These are phyloP conservation scores for Galerucella pusilla DNA, from an alignment of 2,888 invertebrate genomes.

Conservation along the genomic window DNA sequence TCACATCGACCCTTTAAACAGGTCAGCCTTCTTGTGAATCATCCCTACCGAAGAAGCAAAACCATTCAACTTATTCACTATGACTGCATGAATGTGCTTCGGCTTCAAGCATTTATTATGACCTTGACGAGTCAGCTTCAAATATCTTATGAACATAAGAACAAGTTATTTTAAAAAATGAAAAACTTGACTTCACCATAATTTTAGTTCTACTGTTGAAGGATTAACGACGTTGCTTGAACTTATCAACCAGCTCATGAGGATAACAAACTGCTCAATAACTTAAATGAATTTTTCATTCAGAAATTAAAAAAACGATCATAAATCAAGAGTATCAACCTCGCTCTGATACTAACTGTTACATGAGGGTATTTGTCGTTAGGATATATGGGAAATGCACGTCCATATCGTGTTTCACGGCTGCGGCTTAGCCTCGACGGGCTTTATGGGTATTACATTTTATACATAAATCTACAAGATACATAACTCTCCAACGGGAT, in stretches of 20 bases:
- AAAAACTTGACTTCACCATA: no score
- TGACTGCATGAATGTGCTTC: no score
- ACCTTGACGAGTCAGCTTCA: no score
- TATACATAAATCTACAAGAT: constrained; percentile 65
- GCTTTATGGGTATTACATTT: constrained; percentile 64
- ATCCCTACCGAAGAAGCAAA: no score
- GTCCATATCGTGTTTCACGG: constrained; percentile 62
- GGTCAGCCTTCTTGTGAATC: no score
- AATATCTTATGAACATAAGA: no score
- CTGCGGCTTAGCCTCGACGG: constrained; percentile 51
- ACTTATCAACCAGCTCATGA: neutral
- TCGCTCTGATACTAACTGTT: constrained; percentile 2
- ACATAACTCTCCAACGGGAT: constrained; percentile 65
- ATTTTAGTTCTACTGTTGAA: no score
- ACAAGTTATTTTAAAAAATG: no score
- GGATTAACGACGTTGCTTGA: no score
- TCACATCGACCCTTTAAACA: no score
- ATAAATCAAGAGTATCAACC: constrained; percentile 12
- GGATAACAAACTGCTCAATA: neutral
- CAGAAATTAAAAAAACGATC: neutral
- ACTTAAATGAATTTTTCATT: neutral
- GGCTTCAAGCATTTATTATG: no score
- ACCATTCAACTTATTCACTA: no score
- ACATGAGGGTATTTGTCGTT: constrained; percentile 31
- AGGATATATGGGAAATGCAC: constrained; percentile 53